phyloP scores from a whole-genome alignment of 2,888 invertebrate species.

The Drosophila recens region DNA sequence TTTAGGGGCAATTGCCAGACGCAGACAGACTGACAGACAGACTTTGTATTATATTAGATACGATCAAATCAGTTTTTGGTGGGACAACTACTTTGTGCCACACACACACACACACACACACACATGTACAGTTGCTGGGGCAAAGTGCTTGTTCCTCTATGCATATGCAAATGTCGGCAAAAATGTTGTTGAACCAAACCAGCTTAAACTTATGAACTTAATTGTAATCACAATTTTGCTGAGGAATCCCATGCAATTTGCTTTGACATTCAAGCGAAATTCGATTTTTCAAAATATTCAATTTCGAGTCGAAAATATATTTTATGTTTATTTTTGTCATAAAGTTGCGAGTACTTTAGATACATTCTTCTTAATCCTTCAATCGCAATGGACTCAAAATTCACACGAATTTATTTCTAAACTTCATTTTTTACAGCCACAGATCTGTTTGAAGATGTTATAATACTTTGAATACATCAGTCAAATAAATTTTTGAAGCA shows the following conservation, averaged over 20 bases:
- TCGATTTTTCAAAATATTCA: not conserved
- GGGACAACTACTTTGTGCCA: constrained; percentile 25
- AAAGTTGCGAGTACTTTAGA: not conserved
- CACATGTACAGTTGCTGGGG: constrained; percentile 1
- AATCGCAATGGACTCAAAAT: not conserved
- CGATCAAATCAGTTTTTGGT: constrained; percentile 26
- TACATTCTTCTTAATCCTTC: not conserved
- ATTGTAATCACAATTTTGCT: constrained; percentile 3
- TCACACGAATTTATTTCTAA: no score
- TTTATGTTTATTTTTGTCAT: not conserved
- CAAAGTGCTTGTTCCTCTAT: not conserved
- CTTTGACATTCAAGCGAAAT: not conserved
- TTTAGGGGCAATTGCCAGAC: constrained; percentile 14
- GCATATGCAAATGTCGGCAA: constrained; percentile 17
- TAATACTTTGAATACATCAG: no score
- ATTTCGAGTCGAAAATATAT: not conserved
- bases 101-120: constrained; percentile 4
- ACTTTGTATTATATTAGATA: constrained; percentile 24
- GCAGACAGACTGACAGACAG: constrained; percentile 6
- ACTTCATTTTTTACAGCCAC: no score
- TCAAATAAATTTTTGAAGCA: no score
- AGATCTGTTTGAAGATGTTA: no score
- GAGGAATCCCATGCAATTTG: not conserved
- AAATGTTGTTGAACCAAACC: not conserved
- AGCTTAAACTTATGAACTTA: constrained; percentile 10